phyloP scores from a whole-genome alignment of 2,113 vertebrate genomes.

The Lepisosteus osseus region DNA sequence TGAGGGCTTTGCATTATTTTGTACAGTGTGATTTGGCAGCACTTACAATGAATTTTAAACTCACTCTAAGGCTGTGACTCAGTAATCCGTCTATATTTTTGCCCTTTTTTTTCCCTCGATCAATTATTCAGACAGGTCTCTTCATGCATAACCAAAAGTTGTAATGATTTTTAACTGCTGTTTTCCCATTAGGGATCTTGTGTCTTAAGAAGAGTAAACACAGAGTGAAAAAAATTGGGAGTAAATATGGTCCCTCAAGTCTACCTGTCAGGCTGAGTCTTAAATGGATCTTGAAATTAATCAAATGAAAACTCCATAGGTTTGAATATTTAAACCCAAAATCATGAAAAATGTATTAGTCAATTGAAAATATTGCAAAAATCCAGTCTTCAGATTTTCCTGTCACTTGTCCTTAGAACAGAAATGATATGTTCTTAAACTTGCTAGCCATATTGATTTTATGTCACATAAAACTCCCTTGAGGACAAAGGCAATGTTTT shows the following conservation, averaged over 20 bases:
- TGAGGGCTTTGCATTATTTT: neutral
- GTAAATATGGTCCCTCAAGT: slow-evolving; percentile 51
- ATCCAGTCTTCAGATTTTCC: slow-evolving; percentile 32
- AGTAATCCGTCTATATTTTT: slow-evolving; percentile 19
- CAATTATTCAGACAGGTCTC: slow-evolving; percentile 47
- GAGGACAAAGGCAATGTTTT: slow-evolving; percentile 31
- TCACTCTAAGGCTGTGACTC: neutral
- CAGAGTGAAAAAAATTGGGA: slow-evolving; percentile 37
- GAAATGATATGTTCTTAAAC: slow-evolving; percentile 46
- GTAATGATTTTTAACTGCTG: slow-evolving; percentile 41
- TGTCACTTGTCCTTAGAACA: slow-evolving; percentile 25
- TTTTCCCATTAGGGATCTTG: slow-evolving; percentile 41
- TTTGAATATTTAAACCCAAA: slow-evolving; percentile 44
- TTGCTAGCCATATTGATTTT: slow-evolving; percentile 58
- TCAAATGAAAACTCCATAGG: slow-evolving; percentile 36
- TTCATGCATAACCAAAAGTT: slow-evolving; percentile 43
- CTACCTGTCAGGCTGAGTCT: slow-evolving; percentile 46
- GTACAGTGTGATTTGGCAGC: neutral
- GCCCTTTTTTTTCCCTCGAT: slow-evolving; percentile 22
- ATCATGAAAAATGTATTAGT: slow-evolving; percentile 34
- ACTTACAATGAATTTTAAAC: slow-evolving; percentile 7
- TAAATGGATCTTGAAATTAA: slow-evolving; percentile 45
- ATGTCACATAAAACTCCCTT: slow-evolving; percentile 41
- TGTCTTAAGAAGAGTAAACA: slow-evolving; percentile 42
- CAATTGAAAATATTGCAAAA: slow-evolving; percentile 28